Evolutionary conservation across 2,113 vertebrate genomes (phyloP), one percentile per base, ranked within the genome.

Genomic region (Xenus cinereus): DNA sequence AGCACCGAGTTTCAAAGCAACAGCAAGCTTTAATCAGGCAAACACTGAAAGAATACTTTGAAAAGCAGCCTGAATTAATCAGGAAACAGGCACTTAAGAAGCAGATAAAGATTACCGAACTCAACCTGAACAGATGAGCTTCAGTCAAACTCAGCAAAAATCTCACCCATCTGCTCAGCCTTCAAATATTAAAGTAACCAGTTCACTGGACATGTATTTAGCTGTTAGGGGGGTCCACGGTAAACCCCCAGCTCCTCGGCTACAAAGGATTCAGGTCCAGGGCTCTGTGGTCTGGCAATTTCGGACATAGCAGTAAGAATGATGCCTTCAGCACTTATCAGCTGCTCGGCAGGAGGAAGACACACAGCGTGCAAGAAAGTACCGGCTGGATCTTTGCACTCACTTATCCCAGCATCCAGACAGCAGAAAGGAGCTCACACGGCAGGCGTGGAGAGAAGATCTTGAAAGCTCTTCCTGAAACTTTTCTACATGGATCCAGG

Each of bases 191-290:
- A 62, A 63, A 51, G 67, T 33, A 59, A 74, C 26, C 2, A 59
- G 63, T 37, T 74, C 43, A 22, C 43, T 8, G 39, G 54, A 35
- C 35, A 67, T 67, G 46, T 16, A 10, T 51, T 84, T 12, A 79
- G 21, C 27, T 3, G 0, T 46, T 46, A 16, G 14, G 56, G 56
- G 33, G 39, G 46, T 14, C 11, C 33, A 35, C 3, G 0, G 39
- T 17, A 63, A 90, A 62, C 4, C 37, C 45, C 45, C 59, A 85
- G 48, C 64, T 81, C 51, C n/a, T 26, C 5, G 27, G 21, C 10
- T 80, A 33, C 22, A 56, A 30, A 62, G 9, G 19, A 41, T 48
- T 51, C 57, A 45, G 45, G 46, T 45, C 54, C 35, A 56, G 67
- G 39, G 28, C 67, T 45, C 60, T 35, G 19, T 26, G 56, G 27